These are phyloP conservation scores for Clarias laeviceps DNA, from an alignment of 2,797 vertebrate species.

Conservation along the genomic window DNA sequence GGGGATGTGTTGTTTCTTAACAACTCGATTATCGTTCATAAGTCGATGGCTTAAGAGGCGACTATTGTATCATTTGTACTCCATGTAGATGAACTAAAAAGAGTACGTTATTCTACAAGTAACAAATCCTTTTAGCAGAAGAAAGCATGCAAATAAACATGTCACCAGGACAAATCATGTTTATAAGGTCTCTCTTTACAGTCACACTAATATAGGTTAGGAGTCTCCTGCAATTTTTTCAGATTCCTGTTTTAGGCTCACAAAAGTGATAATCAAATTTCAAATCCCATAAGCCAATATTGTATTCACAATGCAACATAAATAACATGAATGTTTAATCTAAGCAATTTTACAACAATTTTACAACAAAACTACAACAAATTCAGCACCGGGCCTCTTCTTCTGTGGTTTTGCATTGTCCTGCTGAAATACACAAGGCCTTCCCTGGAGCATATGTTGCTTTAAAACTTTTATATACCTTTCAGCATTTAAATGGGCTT, in stretches of 20 bases:
- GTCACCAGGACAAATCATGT: background rate
- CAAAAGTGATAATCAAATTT: background rate
- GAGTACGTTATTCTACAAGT: background rate
- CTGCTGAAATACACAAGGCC: no score
- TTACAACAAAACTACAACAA: no score
- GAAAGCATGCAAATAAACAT: background rate
- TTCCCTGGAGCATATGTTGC: no score
- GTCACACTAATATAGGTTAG: background rate
- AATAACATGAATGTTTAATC: no score
- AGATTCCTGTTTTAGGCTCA: background rate
- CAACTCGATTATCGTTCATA: background rate
- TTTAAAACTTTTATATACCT: no score
- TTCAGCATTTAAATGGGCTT: no score
- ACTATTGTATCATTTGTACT: background rate
- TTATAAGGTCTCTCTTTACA: background rate
- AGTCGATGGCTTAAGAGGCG: background rate
- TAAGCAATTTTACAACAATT: no score
- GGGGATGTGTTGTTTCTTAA: background rate
- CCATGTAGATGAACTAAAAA: background rate
- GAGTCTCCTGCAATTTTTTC: background rate
- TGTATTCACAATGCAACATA: no score
- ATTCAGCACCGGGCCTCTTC: no score
- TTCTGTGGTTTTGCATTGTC: no score
- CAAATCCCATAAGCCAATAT: no score
- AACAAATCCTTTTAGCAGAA: background rate